phyloP scores from a whole-genome alignment of 2,888 invertebrate genomes.

The Tachina lurida region DNA sequence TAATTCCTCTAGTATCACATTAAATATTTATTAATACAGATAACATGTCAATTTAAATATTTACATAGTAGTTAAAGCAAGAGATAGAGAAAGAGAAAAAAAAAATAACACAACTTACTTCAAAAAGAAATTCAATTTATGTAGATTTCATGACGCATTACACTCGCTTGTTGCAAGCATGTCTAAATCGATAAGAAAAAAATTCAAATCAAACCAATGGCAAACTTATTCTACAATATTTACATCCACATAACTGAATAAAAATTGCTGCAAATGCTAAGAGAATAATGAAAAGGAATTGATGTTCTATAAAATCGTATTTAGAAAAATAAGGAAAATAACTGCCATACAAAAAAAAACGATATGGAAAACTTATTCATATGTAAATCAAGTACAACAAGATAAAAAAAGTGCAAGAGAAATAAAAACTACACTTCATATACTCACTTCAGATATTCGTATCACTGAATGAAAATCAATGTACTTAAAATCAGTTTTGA shows the following conservation, averaged over 20 bases:
- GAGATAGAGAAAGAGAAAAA: neutral
- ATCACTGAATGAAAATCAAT: constrained; percentile 57
- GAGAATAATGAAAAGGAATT: constrained; percentile 58
- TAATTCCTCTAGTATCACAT: constrained; percentile 22
- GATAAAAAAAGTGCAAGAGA: neutral
- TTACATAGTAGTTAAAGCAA: constrained; percentile 31
- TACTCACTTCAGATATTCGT: constrained; percentile 15
- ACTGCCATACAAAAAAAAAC: constrained; percentile 8
- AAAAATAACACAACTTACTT: neutral
- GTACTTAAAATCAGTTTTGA: constrained; percentile 52
- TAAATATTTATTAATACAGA: constrained; percentile 58
- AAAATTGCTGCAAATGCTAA: constrained; percentile 33
- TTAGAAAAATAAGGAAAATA: constrained; percentile 25
- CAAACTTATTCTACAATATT: constrained; percentile 41
- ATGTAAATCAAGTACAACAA: constrained; percentile 53
- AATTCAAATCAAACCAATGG: neutral
- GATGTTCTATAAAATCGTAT: constrained; percentile 59
- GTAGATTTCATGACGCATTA: constrained; percentile 64
- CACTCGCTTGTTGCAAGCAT: neutral
- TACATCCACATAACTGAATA: constrained; percentile 43
- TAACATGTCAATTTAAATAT: constrained; percentile 64
- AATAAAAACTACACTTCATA: constrained; percentile 14
- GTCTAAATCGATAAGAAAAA: constrained; percentile 1
- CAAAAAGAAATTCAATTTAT: constrained; percentile 63
- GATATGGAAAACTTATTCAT: constrained; percentile 48